Evolutionary conservation across 2,113 vertebrate species (phyloP).

Genomic region (Phaetusa simplex): DNA sequence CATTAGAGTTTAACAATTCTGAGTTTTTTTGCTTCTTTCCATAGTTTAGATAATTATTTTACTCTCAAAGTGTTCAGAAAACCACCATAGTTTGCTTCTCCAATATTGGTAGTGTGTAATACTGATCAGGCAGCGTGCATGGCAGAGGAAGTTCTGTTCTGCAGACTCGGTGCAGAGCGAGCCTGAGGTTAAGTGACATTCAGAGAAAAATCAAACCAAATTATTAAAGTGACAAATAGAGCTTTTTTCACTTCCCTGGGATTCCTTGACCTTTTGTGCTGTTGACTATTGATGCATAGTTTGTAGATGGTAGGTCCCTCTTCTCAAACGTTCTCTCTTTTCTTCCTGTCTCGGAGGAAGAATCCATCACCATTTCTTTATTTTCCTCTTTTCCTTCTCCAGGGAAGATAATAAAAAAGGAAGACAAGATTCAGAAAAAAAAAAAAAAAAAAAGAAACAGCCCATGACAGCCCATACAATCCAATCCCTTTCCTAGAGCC

Average conservation of each 20-base stretch:
- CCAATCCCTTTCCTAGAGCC: background rate
- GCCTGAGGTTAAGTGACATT: slow-evolving; percentile 45
- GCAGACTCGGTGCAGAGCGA: slow-evolving; percentile 28
- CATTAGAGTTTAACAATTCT: slow-evolving; percentile 23
- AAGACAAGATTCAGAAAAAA: background rate
- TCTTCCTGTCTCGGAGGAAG: background rate
- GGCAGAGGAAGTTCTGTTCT: slow-evolving; percentile 32
- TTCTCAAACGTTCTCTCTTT: background rate
- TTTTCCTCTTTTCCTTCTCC: background rate
- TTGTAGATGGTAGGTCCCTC: background rate
- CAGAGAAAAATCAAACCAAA: slow-evolving; percentile 49
- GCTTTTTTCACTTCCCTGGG: background rate
- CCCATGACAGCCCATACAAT: background rate
- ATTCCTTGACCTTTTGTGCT: slow-evolving; percentile 12
- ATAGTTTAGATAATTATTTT: slow-evolving; percentile 44
- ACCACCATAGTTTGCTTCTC: background rate
- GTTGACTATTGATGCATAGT: background rate
- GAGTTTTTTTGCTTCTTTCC: slow-evolving; percentile 21
- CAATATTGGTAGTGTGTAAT: slow-evolving; percentile 3
- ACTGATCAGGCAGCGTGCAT: slow-evolving; percentile 42
- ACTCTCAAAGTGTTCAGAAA: slow-evolving; percentile 19
- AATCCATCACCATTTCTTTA: background rate
- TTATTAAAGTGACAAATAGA: slow-evolving; percentile 31
- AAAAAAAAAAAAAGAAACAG: background rate
- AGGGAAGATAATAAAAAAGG: slow-evolving; percentile 3